phyloP scores from a whole-genome alignment of 2,888 invertebrate species.

The Operophtera brumata region DNA sequence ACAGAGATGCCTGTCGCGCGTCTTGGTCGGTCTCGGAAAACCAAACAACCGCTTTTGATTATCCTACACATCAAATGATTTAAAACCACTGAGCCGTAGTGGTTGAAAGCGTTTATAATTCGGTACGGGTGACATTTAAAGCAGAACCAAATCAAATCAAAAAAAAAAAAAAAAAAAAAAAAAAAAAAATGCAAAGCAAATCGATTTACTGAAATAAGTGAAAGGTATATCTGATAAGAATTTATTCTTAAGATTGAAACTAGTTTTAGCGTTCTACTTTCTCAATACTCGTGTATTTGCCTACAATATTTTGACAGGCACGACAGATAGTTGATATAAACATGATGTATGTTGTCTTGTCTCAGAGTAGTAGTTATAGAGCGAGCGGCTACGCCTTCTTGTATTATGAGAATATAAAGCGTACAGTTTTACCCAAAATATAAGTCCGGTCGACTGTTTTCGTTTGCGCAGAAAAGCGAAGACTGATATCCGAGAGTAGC shows the following conservation, averaged over 20 bases:
- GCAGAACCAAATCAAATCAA: background rate
- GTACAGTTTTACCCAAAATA: no score
- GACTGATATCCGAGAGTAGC: no score
- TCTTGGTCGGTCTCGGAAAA: no score
- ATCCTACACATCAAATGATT: no score
- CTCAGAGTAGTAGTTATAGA: background rate
- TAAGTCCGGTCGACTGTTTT: no score
- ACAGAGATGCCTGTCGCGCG: no score
- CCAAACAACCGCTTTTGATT: no score
- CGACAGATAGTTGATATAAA: no score
- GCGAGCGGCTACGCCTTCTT: background rate
- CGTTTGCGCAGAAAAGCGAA: no score
- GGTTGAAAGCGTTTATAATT: background rate
- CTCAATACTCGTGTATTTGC: slow-evolving; percentile 9
- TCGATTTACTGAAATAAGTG: slow-evolving; percentile 20
- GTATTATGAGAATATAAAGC: no score
- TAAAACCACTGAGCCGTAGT: no score
- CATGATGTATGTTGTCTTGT: background rate
- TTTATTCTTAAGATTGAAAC: slow-evolving; percentile 18
- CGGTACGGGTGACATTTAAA: slow-evolving; percentile 16
- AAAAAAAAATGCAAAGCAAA: slow-evolving; percentile 21
- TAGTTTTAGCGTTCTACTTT: slow-evolving; percentile 15
- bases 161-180: no score
- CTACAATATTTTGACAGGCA: slow-evolving; percentile 9
- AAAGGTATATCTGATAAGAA: slow-evolving; percentile 16